phyloP scores from a whole-genome alignment of 2,797 vertebrate species.

The Rhinogobio ventralis region DNA sequence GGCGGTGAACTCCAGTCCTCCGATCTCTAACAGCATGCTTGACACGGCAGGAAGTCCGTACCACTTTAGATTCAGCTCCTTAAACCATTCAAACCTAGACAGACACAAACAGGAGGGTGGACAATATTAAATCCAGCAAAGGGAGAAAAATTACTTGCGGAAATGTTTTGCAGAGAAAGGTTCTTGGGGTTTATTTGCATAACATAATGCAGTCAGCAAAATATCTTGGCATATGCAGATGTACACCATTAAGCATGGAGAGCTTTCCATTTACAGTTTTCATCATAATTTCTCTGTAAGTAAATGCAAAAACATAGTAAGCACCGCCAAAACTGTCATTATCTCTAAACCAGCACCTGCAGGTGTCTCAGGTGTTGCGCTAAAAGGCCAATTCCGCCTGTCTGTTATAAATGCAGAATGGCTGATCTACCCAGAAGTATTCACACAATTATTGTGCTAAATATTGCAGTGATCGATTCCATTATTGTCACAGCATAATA shows the following conservation, averaged over 20 bases:
- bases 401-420: constrained; percentile 55
- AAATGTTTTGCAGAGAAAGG: neutral
- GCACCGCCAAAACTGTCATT: constrained; percentile 73
- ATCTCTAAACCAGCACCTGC: constrained; percentile 62
- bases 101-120: neutral
- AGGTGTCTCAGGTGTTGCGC: constrained; percentile 61
- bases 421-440: constrained; percentile 55
- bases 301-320: constrained; percentile 34
- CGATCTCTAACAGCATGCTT: constrained; percentile 95
- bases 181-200: constrained; percentile 19
- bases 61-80: constrained; percentile 94
- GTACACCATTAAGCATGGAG: constrained; percentile 32
- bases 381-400: constrained; percentile 58
- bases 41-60: constrained; percentile 93
- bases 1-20: constrained; percentile 92
- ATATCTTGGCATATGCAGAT: constrained; percentile 31
- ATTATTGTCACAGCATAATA: constrained; percentile 8
- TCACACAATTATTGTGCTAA: constrained; percentile 10
- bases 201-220: neutral
- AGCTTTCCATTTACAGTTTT: constrained; percentile 10
- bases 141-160: neutral
- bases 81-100: constrained; percentile 93
- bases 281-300: constrained; percentile 49
- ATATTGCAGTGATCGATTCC: neutral
- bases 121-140: neutral